These are phyloP conservation scores for Agriotes lineatus DNA, from an alignment of 2,888 invertebrate species.

Conservation along the genomic window DNA sequence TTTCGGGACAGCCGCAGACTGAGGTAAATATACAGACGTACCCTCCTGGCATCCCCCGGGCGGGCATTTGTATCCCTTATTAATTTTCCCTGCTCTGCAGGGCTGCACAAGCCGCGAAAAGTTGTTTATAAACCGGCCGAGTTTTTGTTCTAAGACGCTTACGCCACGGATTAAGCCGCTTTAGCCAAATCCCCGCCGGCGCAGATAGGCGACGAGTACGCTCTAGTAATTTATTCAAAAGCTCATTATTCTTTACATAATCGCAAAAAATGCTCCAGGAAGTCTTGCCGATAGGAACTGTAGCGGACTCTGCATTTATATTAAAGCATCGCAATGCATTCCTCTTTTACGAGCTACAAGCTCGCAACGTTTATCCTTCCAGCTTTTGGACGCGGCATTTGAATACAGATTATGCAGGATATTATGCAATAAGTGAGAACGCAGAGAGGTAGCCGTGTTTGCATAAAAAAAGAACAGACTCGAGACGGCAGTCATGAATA, in stretches of 20 bases:
- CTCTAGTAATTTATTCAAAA: conserved; percentile 35
- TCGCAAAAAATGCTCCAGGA: conserved; percentile 11
- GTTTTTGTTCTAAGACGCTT: conserved; percentile 35
- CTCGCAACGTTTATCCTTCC: too few species aligned
- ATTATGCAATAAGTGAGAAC: too few species aligned
- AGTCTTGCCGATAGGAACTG: conserved; percentile 2
- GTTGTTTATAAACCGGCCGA: conserved; percentile 40
- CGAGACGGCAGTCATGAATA: too few species aligned
- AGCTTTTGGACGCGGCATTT: too few species aligned
- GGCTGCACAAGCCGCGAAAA: conserved; percentile 33
- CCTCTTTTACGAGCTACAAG: background rate
- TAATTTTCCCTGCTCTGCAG: conserved; percentile 30
- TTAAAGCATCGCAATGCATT: conserved; percentile 2
- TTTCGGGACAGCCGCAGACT: conserved; percentile 20
- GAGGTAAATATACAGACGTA: background rate
- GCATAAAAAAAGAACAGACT: too few species aligned
- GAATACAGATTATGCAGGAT: too few species aligned
- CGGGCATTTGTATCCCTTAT: conserved; percentile 28
- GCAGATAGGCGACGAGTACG: conserved; percentile 17
- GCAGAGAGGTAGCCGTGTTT: too few species aligned
- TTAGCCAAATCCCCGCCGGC: conserved; percentile 29
- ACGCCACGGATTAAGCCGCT: conserved; percentile 29
- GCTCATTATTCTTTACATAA: conserved; percentile 29
- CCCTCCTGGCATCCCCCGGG: conserved; percentile 13
- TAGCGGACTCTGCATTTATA: background rate